phyloP scores from a whole-genome alignment of 2,113 vertebrate genomes.

The Laticauda laticaudata region DNA sequence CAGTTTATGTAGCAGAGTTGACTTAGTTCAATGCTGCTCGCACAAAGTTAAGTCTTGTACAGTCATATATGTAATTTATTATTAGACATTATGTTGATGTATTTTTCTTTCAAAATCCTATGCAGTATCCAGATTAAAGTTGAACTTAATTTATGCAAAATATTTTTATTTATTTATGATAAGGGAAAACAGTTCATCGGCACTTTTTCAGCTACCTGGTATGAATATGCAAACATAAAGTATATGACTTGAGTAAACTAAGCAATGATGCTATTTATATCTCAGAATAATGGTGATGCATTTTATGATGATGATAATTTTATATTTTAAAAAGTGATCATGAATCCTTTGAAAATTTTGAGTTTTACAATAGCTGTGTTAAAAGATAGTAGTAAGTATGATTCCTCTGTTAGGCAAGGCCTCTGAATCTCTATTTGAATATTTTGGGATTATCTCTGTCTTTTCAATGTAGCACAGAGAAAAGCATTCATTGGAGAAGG shows the following conservation, averaged over 20 bases:
- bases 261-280: neutral
- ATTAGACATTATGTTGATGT: neutral
- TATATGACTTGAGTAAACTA: neutral
- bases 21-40: neutral
- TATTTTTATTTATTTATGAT: neutral
- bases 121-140: neutral
- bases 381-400: conserved; percentile 32
- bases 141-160: neutral
- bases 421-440: conserved; percentile 14
- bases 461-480: neutral
- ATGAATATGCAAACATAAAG: neutral
- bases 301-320: neutral
- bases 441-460: conserved; percentile 30
- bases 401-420: conserved; percentile 38
- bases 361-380: conserved; percentile 50
- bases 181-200: neutral
- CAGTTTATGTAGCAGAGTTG: neutral
- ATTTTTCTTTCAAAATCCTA: neutral
- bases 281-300: neutral
- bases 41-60: neutral
- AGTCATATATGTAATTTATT: neutral
- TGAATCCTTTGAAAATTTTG: conserved; percentile 39
- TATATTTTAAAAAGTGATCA: neutral
- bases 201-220: neutral
- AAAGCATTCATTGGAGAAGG: conserved; percentile 32